These are phyloP conservation scores for Neoseiulus cucumeris DNA, from an alignment of 1,140 invertebrate genomes.

Conservation along the genomic window DNA sequence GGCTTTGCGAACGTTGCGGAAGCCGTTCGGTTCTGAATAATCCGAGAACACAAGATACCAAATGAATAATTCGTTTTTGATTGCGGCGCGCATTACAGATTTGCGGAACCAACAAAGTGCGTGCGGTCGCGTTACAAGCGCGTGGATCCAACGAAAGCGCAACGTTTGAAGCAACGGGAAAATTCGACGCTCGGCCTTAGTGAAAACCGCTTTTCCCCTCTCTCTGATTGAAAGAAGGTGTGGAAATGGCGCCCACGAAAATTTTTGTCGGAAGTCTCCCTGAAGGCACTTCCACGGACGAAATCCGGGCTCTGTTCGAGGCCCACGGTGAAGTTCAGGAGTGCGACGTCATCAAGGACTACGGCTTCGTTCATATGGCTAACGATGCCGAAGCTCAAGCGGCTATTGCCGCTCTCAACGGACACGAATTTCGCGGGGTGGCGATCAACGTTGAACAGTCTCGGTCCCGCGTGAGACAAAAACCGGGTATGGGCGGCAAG, in stretches of 20 bases:
- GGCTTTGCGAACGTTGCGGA: no score
- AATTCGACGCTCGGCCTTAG: no score
- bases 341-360: slow-evolving; percentile 89
- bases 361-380: slow-evolving; percentile 93
- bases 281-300: slow-evolving; percentile 60
- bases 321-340: slow-evolving; percentile 86
- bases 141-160: no score
- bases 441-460: slow-evolving; percentile 77
- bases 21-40: no score
- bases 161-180: no score
- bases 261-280: slow-evolving; percentile 85
- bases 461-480: slow-evolving; percentile 67
- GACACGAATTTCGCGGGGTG: slow-evolving; percentile 59
- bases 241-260: slow-evolving; percentile 33
- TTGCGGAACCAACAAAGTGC: no score
- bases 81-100: no score
- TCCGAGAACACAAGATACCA: no score
- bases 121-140: no score
- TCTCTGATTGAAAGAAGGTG: neutral
- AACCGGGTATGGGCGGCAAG: slow-evolving; percentile 82
- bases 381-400: slow-evolving; percentile 69
- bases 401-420: slow-evolving; percentile 76
- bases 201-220: no score
- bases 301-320: slow-evolving; percentile 72
- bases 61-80: no score